phyloP scores from a whole-genome alignment of 2,797 vertebrate species.

The Eleutherodactylus coqui region DNA sequence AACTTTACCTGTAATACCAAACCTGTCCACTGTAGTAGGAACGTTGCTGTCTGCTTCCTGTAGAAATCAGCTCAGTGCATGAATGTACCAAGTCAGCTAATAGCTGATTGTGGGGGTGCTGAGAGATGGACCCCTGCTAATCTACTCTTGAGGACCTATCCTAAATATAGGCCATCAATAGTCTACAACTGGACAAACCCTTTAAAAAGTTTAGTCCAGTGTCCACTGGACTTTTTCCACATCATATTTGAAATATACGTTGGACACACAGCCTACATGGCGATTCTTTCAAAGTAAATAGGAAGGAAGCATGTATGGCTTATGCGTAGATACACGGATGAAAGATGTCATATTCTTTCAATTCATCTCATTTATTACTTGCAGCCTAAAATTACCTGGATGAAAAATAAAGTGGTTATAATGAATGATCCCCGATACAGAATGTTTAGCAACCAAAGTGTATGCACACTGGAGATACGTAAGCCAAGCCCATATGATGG shows the following conservation, averaged over 20 bases:
- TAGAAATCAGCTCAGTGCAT: too few species aligned
- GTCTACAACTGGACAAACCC: too few species aligned
- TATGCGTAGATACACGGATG: not conserved
- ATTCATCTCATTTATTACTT: slow-evolving; percentile 41
- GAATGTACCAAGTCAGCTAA: too few species aligned
- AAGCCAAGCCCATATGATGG: slow-evolving; percentile 95
- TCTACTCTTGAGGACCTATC: too few species aligned
- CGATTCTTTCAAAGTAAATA: too few species aligned
- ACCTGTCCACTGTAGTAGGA: too few species aligned
- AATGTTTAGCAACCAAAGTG: slow-evolving; percentile 98
- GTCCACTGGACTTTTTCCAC: not conserved
- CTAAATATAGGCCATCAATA: too few species aligned
- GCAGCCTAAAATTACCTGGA: slow-evolving; percentile 96
- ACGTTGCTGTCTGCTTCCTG: too few species aligned
- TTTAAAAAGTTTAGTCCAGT: not conserved
- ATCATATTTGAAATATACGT: not conserved
- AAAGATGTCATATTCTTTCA: not conserved
- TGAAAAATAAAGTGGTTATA: slow-evolving; percentile 96
- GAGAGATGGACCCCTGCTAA: too few species aligned
- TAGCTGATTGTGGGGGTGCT: too few species aligned
- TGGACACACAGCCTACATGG: not conserved
- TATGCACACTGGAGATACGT: slow-evolving; percentile 95
- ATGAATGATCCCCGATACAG: slow-evolving; percentile 92
- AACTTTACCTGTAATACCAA: too few species aligned
- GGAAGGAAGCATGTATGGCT: not conserved